Percentiles rank a stretch among this genome's conserved stretches.
phyloP scores from a whole-genome alignment of 1,140 invertebrate genomes.

The Papilio polyxenes region DNA sequence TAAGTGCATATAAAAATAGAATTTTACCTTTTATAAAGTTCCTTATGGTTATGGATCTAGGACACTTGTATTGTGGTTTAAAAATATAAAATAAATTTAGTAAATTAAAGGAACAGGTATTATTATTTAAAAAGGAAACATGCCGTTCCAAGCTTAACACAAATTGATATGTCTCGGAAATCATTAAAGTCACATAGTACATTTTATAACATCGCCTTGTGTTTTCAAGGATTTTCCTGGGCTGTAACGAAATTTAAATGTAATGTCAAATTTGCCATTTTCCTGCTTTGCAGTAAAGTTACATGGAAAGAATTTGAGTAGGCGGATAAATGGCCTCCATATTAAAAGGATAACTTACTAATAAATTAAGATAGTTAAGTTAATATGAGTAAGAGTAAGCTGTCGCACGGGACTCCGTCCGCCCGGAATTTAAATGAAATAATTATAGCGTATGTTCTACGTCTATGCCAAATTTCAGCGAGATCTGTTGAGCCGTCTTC shows the following conservation, averaged over 20 bases:
- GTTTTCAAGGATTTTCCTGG: slow-evolving; percentile 22
- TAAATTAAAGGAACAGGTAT: not conserved
- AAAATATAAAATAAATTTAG: not conserved
- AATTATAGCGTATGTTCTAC: no score
- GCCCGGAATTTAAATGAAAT: no score
- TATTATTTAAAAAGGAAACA: slow-evolving; percentile 7
- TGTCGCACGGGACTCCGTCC: no score
- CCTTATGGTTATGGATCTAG: no score
- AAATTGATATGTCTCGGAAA: slow-evolving; percentile 3
- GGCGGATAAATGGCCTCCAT: not conserved
- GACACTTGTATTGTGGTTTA: no score
- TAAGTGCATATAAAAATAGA: not conserved
- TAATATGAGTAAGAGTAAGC: no score
- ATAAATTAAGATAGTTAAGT: no score
- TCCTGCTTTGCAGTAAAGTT: not conserved
- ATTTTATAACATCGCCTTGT: slow-evolving; percentile 32
- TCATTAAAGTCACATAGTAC: slow-evolving; percentile 2
- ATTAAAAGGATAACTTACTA: not conserved
- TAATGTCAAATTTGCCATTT: not conserved
- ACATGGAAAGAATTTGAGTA: not conserved
- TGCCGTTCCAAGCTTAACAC: not conserved
- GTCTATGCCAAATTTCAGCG: no score
- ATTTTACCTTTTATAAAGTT: no score
- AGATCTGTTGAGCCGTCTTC: no score
- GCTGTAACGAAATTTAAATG: slow-evolving; percentile 12